Base-by-base conservation (phyloP, 1,140 invertebrate species). In the Octopus sinensis region DNA sequence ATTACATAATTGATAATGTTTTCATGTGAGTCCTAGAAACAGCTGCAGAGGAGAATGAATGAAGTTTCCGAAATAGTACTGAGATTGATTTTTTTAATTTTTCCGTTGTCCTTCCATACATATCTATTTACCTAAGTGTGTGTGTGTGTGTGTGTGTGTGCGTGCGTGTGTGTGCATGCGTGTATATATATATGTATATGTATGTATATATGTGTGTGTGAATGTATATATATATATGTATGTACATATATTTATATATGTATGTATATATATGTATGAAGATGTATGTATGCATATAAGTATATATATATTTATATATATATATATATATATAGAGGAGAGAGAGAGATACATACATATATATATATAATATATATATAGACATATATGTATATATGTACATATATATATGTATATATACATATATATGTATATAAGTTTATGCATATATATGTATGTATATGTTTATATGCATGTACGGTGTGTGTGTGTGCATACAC, bases 281-380 rank as follows among this genome's bases (percentile, higher is more conserved):
- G 6, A 62, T 62, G 17, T 62, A 62, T 62, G 17, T 62, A 62
- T 62, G 17, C 17, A 62, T 62, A 17, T 62, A 62, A 17, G 56
- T 7, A 62, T 62, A 62, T 62, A 62, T 7, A 62, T 6, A 62
- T 62, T 6, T 7, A 62, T 62, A 62, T 62, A 62, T 62, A 62
- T 62, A 62, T 62, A 62, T 62, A 62, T 62, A 62, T 62, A 62
- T n/a, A n/a, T n/a, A n/a, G n/a, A n/a, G n/a, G n/a, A n/a, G n/a
- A n/a, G n/a, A n/a, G n/a, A n/a, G n/a, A n/a, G n/a, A n/a, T n/a
- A n/a, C n/a, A n/a, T n/a, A n/a, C n/a, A n/a, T n/a, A n/a, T n/a
- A n/a, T n/a, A 7, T 7, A 7, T 7, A 7, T 7, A 7, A 62
- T 62, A 62, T 62, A 62, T 62, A 62, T 62, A 62, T 62, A 17